Evolutionary conservation across 2,888 invertebrate species (phyloP).

Genomic region (Caradrina kadenii): DNA sequence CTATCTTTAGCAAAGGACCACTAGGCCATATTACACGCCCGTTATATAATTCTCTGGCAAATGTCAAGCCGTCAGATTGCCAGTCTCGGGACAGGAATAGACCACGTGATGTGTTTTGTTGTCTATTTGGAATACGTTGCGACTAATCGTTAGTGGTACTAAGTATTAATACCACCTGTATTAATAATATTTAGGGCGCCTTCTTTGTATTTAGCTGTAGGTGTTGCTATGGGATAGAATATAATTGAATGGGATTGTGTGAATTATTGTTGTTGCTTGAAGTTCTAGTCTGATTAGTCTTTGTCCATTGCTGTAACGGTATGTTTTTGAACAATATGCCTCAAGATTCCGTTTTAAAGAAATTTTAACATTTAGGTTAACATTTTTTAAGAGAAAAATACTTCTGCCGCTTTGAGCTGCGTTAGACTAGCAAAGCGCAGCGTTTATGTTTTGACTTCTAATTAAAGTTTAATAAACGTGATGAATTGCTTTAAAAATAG

Average conservation of each 20-base stretch:
- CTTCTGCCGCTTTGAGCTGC: too few relatives aligned
- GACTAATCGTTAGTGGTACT: conserved; percentile 49
- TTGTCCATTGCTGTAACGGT: too few relatives aligned
- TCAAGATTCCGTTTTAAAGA: too few relatives aligned
- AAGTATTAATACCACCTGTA: conserved; percentile 50
- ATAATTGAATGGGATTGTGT: not conserved
- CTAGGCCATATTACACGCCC: conserved; percentile 36
- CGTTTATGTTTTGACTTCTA: too few relatives aligned
- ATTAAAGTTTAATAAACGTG: too few relatives aligned
- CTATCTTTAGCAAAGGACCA: conserved; percentile 43
- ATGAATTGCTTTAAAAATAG: too few relatives aligned
- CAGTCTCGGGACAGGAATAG: conserved; percentile 62
- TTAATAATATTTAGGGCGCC: conserved; percentile 54
- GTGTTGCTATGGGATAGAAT: conserved; percentile 11
- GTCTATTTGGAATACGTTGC: conserved; percentile 63
- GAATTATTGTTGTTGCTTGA: too few relatives aligned
- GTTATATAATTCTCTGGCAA: conserved; percentile 59
- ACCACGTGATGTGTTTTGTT: conserved; percentile 57
- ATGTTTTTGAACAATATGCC: too few relatives aligned
- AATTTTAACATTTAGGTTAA: too few relatives aligned
- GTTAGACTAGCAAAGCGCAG: too few relatives aligned
- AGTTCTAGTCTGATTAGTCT: too few relatives aligned
- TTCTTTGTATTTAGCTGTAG: conserved; percentile 25
- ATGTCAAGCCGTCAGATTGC: conserved; percentile 65
- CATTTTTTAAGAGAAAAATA: too few relatives aligned